A percentile compares a stretch with the other conserved stretches of the same genome.
phyloP scores from a whole-genome alignment of 30 jellyfish, hydroid and myxozoan genomes.

The Morbakka virulenta region DNA sequence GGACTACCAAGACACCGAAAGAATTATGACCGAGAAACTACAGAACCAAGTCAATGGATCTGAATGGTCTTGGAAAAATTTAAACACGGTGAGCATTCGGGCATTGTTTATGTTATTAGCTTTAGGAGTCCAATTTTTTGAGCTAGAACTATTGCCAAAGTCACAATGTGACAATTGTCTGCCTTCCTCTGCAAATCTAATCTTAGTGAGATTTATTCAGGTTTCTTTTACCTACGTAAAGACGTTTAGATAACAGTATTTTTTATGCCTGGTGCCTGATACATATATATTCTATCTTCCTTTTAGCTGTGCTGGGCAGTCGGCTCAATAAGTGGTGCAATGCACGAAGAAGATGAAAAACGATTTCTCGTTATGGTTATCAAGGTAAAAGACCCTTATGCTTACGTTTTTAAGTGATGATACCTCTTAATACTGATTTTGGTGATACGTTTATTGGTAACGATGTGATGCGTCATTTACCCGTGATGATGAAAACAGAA shows the following conservation, averaged over 20 bases:
- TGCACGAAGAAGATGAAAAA: conserved; percentile 98
- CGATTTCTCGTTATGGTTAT: conserved; percentile 95
- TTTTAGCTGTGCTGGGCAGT: conserved; percentile 98
- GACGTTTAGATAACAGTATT: too few relatives aligned
- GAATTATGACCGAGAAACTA: conserved; percentile 93
- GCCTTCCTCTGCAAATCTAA: background rate
- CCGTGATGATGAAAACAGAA: too few relatives aligned
- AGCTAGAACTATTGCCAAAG: too few relatives aligned
- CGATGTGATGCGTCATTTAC: too few relatives aligned
- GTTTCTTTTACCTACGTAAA: too few relatives aligned
- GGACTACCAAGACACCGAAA: conserved; percentile 97
- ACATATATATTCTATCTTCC: too few relatives aligned
- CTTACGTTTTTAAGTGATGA: background rate
- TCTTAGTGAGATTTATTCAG: background rate
- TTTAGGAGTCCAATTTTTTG: background rate
- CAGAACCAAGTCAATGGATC: conserved; percentile 94
- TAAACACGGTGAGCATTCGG: conserved; percentile 72
- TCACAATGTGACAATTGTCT: too few relatives aligned
- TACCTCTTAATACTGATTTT: too few relatives aligned
- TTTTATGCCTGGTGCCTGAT: too few relatives aligned
- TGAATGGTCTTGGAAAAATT: conserved; percentile 98
- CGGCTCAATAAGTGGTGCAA: conserved; percentile 99
- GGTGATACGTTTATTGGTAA: too few relatives aligned
- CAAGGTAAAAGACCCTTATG: conserved; percentile 55
- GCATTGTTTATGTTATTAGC: background rate